Percentiles rank a stretch among this genome's conserved stretches.
phyloP scores from a whole-genome alignment of 2,888 invertebrate species.

The Ramazzottius varieornatus region DNA sequence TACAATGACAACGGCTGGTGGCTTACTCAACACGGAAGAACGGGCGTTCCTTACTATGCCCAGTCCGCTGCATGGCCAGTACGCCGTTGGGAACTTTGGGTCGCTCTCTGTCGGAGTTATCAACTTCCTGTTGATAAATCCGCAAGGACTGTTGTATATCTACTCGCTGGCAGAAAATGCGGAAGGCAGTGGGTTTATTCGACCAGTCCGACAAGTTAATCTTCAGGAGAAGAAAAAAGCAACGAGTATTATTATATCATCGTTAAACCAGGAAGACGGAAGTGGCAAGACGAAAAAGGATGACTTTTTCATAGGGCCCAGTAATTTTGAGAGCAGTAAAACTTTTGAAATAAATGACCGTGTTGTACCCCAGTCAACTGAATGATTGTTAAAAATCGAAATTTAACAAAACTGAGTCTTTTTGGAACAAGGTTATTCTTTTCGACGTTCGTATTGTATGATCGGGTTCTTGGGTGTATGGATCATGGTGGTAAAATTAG shows the following conservation, averaged over 20 bases:
- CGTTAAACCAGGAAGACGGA: no score
- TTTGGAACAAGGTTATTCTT: no score
- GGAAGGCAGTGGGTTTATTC: not conserved
- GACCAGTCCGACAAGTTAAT: not conserved
- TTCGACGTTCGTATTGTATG: constrained; percentile 10
- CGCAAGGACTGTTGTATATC: not conserved
- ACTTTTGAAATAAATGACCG: no score
- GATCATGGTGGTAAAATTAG: constrained; percentile 17
- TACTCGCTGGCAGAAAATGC: not conserved
- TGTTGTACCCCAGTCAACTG: no score
- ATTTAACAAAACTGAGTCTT: no score
- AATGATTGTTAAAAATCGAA: no score
- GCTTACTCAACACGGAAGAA: not conserved
- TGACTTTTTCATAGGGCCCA: no score
- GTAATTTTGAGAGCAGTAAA: no score
- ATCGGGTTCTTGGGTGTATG: constrained; percentile 16
- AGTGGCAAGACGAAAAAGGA: no score
- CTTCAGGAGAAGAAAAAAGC: not conserved
- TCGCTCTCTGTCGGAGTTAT: not conserved
- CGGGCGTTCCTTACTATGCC: not conserved
- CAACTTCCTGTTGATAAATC: not conserved
- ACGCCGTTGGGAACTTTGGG: not conserved
- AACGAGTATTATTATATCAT: no score
- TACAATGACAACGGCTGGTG: not conserved
- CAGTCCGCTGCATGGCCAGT: not conserved